A percentile compares a stretch with the other conserved stretches of the same genome.
Evolutionary conservation across 1,140 invertebrate genomes (phyloP).

Genomic region (Homalodisca vitripennis): DNA sequence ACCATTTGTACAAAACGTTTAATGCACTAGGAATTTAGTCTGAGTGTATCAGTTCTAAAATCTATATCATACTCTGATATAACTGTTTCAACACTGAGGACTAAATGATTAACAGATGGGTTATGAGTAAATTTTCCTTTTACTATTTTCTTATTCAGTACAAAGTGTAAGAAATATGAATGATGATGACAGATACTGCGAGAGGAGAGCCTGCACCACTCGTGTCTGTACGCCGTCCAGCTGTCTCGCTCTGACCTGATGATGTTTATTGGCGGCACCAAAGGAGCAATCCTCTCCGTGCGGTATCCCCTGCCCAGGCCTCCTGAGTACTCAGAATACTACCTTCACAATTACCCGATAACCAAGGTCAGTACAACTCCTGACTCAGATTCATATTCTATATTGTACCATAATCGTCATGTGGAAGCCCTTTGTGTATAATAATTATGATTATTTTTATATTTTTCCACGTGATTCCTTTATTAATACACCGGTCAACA

Average conservation of each 20-base stretch:
- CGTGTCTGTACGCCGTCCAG: slow-evolving; percentile 56
- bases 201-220: slow-evolving; percentile 48
- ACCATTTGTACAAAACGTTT: too few relatives aligned
- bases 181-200: slow-evolving; percentile 51
- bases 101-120: too few relatives aligned
- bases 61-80: too few relatives aligned
- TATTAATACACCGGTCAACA: not conserved
- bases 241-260: slow-evolving; percentile 71
- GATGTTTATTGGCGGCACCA: slow-evolving; percentile 70
- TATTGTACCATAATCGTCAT: not conserved
- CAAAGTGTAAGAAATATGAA: too few relatives aligned
- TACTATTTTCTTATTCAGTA: too few relatives aligned
- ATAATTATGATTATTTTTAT: too few relatives aligned
- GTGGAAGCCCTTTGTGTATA: too few relatives aligned
- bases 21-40: too few relatives aligned
- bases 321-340: slow-evolving; percentile 65
- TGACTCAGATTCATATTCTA: not conserved
- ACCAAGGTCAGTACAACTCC: slow-evolving; percentile 11
- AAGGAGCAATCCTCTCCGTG: slow-evolving; percentile 71
- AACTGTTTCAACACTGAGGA: too few relatives aligned
- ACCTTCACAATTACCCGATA: slow-evolving; percentile 59
- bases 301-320: slow-evolving; percentile 76
- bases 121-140: too few relatives aligned
- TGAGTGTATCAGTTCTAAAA: too few relatives aligned
- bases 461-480: not conserved